Evolutionary conservation across 2,113 vertebrate genomes (phyloP).

Genomic region (Nipponia nippon): DNA sequence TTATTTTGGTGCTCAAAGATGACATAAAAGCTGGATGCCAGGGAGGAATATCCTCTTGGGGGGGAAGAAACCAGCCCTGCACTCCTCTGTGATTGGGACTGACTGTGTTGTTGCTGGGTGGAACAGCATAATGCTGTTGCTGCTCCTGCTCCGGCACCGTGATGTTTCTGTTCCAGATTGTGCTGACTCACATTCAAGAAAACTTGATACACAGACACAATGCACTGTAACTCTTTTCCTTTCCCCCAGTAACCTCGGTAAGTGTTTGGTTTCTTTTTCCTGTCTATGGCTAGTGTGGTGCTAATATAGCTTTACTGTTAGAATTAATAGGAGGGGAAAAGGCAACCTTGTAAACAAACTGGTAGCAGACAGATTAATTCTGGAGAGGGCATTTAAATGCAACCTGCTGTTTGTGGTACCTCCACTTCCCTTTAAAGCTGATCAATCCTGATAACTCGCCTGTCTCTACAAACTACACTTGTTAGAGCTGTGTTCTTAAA

Average conservation of each 20-base stretch:
- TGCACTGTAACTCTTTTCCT: background rate
- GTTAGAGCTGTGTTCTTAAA: slow-evolving; percentile 62
- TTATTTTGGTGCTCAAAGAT: background rate
- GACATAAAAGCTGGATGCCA: background rate
- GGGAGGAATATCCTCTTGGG: background rate
- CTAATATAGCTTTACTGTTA: background rate
- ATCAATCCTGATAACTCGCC: slow-evolving; percentile 3
- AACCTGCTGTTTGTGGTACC: slow-evolving; percentile 4
- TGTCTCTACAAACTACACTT: slow-evolving; percentile 38
- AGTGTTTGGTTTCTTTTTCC: slow-evolving; percentile 33
- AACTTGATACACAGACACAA: background rate
- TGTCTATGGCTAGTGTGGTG: background rate
- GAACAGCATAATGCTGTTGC: slow-evolving; percentile 9
- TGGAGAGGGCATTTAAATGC: background rate
- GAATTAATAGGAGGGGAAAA: background rate
- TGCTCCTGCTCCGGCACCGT: slow-evolving; percentile 10
- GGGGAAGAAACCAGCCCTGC: background rate
- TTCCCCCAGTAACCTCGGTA: background rate
- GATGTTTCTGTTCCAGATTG: slow-evolving; percentile 33
- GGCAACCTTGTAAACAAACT: background rate
- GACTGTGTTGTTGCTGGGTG: slow-evolving; percentile 60
- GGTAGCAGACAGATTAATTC: background rate
- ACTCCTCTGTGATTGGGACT: slow-evolving; percentile 41
- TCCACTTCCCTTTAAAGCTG: slow-evolving; percentile 7
- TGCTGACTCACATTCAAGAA: slow-evolving; percentile 62